phyloP scores from a whole-genome alignment of 2,113 vertebrate genomes.

The Caretta caretta region DNA sequence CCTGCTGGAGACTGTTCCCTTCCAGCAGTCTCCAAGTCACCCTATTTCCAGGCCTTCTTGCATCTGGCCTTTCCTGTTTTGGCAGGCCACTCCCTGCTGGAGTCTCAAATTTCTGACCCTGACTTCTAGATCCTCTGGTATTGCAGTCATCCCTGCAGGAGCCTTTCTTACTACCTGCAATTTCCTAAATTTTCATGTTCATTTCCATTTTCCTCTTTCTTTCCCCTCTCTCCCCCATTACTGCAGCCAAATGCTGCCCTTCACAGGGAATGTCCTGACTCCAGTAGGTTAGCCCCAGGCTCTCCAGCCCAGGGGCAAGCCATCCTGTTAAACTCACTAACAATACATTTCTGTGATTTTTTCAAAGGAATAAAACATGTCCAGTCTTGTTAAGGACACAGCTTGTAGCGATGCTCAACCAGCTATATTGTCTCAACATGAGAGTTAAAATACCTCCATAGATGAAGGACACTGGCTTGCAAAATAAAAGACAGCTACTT shows the following conservation, averaged over 20 bases:
- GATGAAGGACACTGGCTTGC: not conserved
- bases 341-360: not conserved
- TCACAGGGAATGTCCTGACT: not conserved
- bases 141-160: not conserved
- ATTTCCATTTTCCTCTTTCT: not conserved
- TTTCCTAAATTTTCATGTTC: not conserved
- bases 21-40: not conserved
- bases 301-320: not conserved
- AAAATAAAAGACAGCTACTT: not conserved
- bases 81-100: not conserved
- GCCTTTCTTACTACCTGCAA: not conserved
- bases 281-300: not conserved
- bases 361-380: not conserved
- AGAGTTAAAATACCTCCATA: not conserved
- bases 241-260: not conserved
- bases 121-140: not conserved
- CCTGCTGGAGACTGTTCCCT: not conserved
- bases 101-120: not conserved
- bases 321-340: not conserved
- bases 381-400: not conserved
- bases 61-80: not conserved
- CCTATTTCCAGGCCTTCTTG: not conserved
- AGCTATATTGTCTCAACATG: not conserved
- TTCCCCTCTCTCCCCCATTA: not conserved
- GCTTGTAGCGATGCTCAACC: not conserved